Conservation (phyloP, 2,888 invertebrate genomes). For the Strigamia maritima region DNA sequence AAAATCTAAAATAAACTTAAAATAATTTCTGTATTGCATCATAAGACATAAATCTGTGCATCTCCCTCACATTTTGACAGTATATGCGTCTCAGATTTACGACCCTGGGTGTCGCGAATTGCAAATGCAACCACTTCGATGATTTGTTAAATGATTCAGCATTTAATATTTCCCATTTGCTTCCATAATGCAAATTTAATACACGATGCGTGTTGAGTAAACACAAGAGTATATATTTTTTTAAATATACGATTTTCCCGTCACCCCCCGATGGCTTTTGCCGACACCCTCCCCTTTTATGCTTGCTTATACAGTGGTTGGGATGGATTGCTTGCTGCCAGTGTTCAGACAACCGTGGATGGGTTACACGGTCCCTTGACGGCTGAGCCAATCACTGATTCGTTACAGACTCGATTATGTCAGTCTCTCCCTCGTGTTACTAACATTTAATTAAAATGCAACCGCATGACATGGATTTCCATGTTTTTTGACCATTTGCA, state of each 20-base stretch:
- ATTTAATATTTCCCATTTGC: background rate
- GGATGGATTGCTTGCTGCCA: slow-evolving; percentile 23
- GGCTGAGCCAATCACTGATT: slow-evolving; percentile 14
- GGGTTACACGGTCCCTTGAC: slow-evolving; percentile 23
- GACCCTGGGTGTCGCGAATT: background rate
- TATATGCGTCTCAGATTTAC: background rate
- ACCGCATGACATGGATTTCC: background rate
- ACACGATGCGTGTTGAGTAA: background rate
- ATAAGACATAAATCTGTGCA: background rate
- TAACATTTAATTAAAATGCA: slow-evolving; percentile 23
- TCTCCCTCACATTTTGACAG: background rate
- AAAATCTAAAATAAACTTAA: background rate
- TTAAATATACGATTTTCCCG: background rate
- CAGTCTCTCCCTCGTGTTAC: slow-evolving; percentile 6
- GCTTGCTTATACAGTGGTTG: background rate
- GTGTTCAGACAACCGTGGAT: slow-evolving; percentile 20
- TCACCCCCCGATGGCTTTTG: background rate
- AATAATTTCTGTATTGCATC: background rate
- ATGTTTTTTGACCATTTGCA: background rate
- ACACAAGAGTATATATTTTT: background rate
- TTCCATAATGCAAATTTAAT: background rate
- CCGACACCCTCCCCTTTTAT: background rate
- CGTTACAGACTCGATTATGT: slow-evolving; percentile 23
- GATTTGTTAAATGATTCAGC: slow-evolving; percentile 23
- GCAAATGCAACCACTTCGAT: slow-evolving; percentile 1